Conservation (phyloP, 2,113 vertebrate species). For the Platichthys flesus region DNA sequence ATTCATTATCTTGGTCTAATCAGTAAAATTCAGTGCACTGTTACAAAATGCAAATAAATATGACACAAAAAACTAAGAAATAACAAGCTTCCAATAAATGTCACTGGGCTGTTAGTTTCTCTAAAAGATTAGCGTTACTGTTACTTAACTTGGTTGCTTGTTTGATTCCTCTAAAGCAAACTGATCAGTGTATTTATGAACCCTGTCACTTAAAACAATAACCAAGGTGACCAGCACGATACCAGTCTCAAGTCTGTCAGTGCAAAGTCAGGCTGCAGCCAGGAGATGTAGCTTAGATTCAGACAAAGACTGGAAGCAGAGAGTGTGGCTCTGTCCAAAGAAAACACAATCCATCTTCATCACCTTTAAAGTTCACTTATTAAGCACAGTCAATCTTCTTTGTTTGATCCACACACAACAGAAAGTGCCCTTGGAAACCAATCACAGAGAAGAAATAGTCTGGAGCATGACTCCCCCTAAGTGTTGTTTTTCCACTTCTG, state of each 20-base stretch:
- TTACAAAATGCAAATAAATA: constrained; percentile 59
- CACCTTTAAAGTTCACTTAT: not conserved
- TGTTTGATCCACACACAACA: not conserved
- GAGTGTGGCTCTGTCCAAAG: not conserved
- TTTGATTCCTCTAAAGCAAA: not conserved
- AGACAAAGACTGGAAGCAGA: no score
- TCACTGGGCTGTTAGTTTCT: constrained; percentile 1
- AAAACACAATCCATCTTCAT: not conserved
- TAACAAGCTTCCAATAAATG: constrained; percentile 3
- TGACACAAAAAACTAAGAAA: constrained; percentile 10
- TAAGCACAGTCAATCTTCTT: not conserved
- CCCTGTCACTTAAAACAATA: not conserved
- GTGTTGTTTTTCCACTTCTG: no score
- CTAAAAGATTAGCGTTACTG: not conserved
- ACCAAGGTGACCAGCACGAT: no score
- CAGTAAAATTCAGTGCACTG: constrained; percentile 56
- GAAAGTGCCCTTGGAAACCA: not conserved
- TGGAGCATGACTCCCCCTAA: no score
- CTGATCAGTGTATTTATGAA: not conserved
- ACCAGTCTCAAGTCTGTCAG: no score
- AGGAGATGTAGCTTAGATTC: no score
- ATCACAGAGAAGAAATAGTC: no score
- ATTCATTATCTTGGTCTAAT: constrained; percentile 24
- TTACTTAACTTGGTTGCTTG: no score
- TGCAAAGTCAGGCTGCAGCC: not conserved